phyloP scores from a whole-genome alignment of 2,113 vertebrate species.

The Odontophorus gujanensis region DNA sequence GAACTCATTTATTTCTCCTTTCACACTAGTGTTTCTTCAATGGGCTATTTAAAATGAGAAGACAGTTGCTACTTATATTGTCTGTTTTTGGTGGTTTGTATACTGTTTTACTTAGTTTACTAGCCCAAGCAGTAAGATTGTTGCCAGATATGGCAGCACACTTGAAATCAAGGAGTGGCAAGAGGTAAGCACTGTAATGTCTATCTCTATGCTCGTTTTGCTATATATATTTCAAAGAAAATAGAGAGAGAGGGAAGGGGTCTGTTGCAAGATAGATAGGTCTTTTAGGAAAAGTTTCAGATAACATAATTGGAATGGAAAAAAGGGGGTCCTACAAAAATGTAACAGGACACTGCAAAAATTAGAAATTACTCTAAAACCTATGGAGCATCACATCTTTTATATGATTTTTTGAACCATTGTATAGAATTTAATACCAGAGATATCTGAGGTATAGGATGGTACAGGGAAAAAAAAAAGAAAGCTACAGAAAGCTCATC shows the following conservation, averaged over 20 bases:
- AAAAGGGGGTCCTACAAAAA: constrained; percentile 58
- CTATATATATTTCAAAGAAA: constrained; percentile 1
- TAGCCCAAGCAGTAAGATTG: not conserved
- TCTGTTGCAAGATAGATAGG: not conserved
- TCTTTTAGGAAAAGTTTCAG: constrained; percentile 42
- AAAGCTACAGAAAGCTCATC: not conserved
- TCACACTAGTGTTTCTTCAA: not conserved
- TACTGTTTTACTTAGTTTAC: not conserved
- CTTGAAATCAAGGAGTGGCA: not conserved
- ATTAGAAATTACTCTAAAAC: constrained; percentile 57
- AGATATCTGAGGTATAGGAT: constrained; percentile 44
- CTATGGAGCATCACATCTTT: constrained; percentile 46
- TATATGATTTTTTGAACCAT: constrained; percentile 48
- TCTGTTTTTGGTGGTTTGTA: not conserved
- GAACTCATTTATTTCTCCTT: not conserved
- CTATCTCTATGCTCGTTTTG: not conserved
- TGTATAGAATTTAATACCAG: constrained; percentile 60
- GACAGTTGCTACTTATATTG: not conserved
- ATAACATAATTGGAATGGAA: constrained; percentile 54
- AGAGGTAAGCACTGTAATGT: not conserved
- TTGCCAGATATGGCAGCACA: not conserved
- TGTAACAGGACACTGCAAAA: constrained; percentile 28
- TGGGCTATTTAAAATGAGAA: not conserved
- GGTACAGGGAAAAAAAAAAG: not conserved
- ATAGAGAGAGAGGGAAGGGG: not conserved